Base-by-base conservation (phyloP, 2,888 invertebrate species). In the Lasioglossum leucozonium region DNA sequence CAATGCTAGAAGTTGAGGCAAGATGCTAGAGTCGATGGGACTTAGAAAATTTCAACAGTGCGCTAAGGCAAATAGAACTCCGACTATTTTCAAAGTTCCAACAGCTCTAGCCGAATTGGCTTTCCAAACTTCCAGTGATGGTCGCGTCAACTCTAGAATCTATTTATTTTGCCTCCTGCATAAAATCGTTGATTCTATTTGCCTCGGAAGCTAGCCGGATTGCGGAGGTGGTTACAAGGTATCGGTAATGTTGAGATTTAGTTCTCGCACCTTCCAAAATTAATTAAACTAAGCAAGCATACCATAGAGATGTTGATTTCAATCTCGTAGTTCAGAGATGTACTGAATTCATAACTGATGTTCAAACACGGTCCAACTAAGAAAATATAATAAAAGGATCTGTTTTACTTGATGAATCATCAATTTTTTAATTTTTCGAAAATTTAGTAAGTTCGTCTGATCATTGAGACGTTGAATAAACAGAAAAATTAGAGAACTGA, bases 61-160 rank as follows among this genome's bases (percentile, higher is more conserved):
- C n/a, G 5, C n/a, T 69, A 40, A n/a, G 18, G 37, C 69, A 69
- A 40, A n/a, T 5, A 22, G 40, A 69, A 40, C 40, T 69, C n/a
- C n/a, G n/a, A 69, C 37, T 69, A 69, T 69, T 40, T 69, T n/a
- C 34, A 37, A 67, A 69, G 40, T 69, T 40, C 13, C 5, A 40
- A 69, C 5, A 69, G 37, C 69, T 10, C 37, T n/a, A 69, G 34
- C 22, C 2, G 22, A 3, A 16, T 30, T 16, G 11, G 16, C 47
- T 51, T 72, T 11, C 22, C 44, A 8, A 47, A 51, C 69, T 40
- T 69, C 6, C 13, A 13, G 4, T n/a, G n/a, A 26, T n/a, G 37
- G 40, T 40, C 6, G 40, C 11, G 40, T 4, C n/a, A 5, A n/a
- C n/a, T 40, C 13, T 13, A 40, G 5, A 37, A 67, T 67, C 8